These are phyloP conservation scores for Archegozetes longisetosus DNA, from an alignment of 1,140 invertebrate species.

Conservation along the genomic window DNA sequence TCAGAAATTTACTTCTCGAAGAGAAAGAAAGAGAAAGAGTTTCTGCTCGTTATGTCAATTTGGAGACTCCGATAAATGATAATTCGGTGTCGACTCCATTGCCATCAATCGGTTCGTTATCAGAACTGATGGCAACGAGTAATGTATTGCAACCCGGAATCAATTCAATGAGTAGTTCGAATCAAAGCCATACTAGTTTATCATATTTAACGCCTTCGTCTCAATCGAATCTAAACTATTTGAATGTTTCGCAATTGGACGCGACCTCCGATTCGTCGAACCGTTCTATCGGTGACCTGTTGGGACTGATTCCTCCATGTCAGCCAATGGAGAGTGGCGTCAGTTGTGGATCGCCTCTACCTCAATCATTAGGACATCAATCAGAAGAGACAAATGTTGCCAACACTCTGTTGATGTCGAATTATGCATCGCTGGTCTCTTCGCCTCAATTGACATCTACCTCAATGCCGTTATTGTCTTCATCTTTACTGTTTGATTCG, in stretches of 20 bases:
- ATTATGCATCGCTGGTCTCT: background rate
- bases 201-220: too few species aligned
- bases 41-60: background rate
- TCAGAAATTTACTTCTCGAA: background rate
- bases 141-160: background rate
- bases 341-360: background rate
- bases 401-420: background rate
- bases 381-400: background rate
- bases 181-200: too few species aligned
- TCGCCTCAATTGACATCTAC: background rate
- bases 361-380: background rate
- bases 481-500: too few species aligned
- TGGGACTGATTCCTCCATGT: too few species aligned
- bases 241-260: too few species aligned
- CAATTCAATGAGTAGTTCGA: too few species aligned
- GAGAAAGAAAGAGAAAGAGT: background rate
- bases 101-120: too few species aligned
- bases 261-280: too few species aligned
- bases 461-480: background rate
- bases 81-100: background rate
- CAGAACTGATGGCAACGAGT: background rate
- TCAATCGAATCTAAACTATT: too few species aligned
- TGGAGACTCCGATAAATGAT: background rate
- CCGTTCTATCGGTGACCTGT: too few species aligned
- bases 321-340: background rate